Conservation (phyloP, 2,113 vertebrate species). For the Lamprotornis superbus region DNA sequence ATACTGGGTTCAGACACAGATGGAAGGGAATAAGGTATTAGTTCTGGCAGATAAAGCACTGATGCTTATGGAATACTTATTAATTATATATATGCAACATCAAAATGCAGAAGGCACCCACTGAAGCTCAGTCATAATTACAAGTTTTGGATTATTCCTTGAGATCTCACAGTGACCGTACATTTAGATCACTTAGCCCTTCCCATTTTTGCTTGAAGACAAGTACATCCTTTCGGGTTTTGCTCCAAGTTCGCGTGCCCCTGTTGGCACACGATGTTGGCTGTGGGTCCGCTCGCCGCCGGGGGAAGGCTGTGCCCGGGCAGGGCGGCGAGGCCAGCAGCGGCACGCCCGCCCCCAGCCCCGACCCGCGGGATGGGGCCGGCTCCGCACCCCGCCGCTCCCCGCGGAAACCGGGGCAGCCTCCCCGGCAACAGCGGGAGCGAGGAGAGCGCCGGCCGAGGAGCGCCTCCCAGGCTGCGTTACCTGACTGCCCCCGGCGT, state of each 20-base stretch:
- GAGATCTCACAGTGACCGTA: neutral
- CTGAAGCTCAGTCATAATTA: neutral
- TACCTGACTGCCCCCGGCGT: constrained; percentile 4
- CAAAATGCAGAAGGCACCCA: neutral
- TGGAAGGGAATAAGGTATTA: neutral
- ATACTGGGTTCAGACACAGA: neutral
- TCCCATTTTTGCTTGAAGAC: neutral
- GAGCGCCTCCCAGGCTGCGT: neutral
- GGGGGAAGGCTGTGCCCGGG: neutral
- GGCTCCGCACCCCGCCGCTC: neutral
- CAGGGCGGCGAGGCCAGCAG: neutral
- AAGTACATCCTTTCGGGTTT: neutral
- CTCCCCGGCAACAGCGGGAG: neutral
- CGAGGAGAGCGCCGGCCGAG: neutral
- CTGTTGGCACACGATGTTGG: neutral
- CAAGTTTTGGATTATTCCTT: neutral
- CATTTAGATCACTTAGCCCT: neutral
- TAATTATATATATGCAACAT: neutral
- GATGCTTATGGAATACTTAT: neutral
- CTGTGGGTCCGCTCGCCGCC: neutral
- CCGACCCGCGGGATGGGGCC: neutral
- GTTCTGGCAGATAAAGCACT: neutral
- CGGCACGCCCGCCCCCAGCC: neutral
- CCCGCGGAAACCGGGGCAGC: neutral
- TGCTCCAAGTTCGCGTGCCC: neutral